phyloP scores from a whole-genome alignment of 2,797 vertebrate species.

The Phrynocephalus vlangalii region DNA sequence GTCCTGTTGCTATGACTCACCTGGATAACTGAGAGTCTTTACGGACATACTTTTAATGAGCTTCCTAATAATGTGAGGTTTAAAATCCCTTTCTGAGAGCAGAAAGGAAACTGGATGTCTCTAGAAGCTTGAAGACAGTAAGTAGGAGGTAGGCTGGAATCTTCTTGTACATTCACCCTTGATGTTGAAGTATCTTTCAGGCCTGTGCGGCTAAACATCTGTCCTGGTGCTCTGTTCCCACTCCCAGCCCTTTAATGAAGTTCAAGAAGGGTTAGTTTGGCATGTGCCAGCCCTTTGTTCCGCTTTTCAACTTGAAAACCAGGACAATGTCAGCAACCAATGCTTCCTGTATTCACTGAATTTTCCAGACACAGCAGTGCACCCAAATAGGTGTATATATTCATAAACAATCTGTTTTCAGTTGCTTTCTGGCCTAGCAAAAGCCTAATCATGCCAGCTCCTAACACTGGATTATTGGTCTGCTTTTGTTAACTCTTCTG shows the following conservation, averaged over 20 bases:
- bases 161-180: not conserved
- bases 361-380: not conserved
- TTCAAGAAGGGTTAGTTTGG: not conserved
- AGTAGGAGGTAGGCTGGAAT: not conserved
- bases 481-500: not conserved
- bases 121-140: no score
- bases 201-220: no score
- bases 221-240: not conserved
- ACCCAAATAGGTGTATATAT: not conserved
- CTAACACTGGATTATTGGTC: not conserved
- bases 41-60: not conserved
- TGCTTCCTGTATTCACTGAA: not conserved
- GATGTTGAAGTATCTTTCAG: not conserved
- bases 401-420: not conserved
- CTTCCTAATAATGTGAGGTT: not conserved
- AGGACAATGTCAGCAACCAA: not conserved
- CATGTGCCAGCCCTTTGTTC: not conserved
- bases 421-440: not conserved
- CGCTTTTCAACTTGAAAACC: not conserved
- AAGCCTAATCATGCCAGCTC: not conserved
- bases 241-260: not conserved
- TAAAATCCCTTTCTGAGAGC: not conserved
- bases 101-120: not conserved
- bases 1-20: no score
- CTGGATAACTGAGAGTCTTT: not conserved